These are phyloP conservation scores for Zaprionus gabonicus DNA, from an alignment of 1,140 invertebrate species.

Conservation along the genomic window DNA sequence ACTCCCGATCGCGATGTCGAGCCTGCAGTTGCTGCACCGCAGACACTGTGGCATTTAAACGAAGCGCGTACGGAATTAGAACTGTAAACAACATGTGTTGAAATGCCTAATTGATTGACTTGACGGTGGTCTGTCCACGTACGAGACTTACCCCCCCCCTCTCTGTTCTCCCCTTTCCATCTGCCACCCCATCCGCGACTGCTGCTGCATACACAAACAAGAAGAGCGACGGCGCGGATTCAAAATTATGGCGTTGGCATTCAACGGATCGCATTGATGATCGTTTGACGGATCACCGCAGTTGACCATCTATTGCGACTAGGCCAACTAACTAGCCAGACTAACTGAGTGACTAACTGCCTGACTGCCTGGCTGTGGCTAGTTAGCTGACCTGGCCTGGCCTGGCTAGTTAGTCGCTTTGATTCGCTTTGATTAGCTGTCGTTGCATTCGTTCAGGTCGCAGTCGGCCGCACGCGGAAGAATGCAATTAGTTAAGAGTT, in stretches of 20 bases:
- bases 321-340: constrained; percentile 2
- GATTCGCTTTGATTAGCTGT: constrained; percentile 32
- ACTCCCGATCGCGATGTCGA: not conserved
- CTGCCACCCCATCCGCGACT: not conserved
- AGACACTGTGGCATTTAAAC: constrained; percentile 73
- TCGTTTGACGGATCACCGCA: constrained; percentile 53
- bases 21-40: constrained; percentile 25
- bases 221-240: not conserved
- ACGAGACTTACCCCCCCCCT: too few relatives aligned
- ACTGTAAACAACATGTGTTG: constrained; percentile 83
- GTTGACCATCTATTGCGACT: constrained; percentile 23
- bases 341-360: constrained; percentile 1
- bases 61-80: constrained; percentile 73
- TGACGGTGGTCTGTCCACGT: constrained; percentile 45
- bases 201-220: constrained; percentile 13
- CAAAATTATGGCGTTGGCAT: constrained; percentile 72
- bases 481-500: constrained; percentile 67
- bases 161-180: too few relatives aligned
- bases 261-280: constrained; percentile 41
- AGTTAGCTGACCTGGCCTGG: not conserved
- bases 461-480: constrained; percentile 57
- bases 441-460: constrained; percentile 20
- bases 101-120: constrained; percentile 82
- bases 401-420: constrained; percentile 16
- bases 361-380: not conserved